Percentiles rank a stretch among this genome's conserved stretches.
These are phyloP conservation scores for Microplitis deprimator DNA, from an alignment of 2,888 invertebrate species.

Conservation along the genomic window DNA sequence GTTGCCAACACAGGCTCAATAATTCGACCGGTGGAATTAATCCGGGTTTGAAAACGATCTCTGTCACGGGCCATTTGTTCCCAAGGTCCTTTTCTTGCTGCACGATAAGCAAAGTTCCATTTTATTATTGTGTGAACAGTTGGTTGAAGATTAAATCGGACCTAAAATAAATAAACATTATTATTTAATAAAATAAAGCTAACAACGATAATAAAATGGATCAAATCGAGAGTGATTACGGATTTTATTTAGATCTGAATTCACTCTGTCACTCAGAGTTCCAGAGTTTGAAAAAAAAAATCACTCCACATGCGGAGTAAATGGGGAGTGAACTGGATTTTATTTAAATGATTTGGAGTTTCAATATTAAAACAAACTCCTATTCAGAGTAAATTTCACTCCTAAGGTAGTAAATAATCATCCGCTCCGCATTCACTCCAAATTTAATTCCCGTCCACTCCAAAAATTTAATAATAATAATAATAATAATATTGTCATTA, in stretches of 20 bases:
- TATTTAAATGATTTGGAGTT: too few relatives aligned
- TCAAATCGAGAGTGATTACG: not conserved
- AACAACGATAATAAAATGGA: not conserved
- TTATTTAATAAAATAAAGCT: not conserved
- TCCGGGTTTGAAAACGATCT: slow-evolving; percentile 72
- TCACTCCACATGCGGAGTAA: too few relatives aligned
- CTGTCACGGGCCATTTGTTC: slow-evolving; percentile 74
- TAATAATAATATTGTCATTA: not conserved
- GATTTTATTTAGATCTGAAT: not conserved
- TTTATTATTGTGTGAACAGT: slow-evolving; percentile 73
- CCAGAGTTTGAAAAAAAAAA: too few relatives aligned
- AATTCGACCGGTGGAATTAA: slow-evolving; percentile 64
- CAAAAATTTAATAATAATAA: not conserved
- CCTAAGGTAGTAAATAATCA: too few relatives aligned
- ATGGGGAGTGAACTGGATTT: too few relatives aligned
- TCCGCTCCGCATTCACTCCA: too few relatives aligned
- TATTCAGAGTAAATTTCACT: too few relatives aligned
- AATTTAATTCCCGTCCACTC: too few relatives aligned
- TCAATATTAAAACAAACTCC: too few relatives aligned
- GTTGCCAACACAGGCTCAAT: slow-evolving; percentile 70
- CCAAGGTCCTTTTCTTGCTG: slow-evolving; percentile 75
- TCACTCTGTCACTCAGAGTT: not conserved
- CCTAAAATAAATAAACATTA: slow-evolving; percentile 65
- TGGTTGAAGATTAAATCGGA: slow-evolving; percentile 72
- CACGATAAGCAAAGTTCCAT: slow-evolving; percentile 75